Base-by-base conservation (phyloP, 2,888 invertebrate genomes). In the Pristionchus arcanus region DNA sequence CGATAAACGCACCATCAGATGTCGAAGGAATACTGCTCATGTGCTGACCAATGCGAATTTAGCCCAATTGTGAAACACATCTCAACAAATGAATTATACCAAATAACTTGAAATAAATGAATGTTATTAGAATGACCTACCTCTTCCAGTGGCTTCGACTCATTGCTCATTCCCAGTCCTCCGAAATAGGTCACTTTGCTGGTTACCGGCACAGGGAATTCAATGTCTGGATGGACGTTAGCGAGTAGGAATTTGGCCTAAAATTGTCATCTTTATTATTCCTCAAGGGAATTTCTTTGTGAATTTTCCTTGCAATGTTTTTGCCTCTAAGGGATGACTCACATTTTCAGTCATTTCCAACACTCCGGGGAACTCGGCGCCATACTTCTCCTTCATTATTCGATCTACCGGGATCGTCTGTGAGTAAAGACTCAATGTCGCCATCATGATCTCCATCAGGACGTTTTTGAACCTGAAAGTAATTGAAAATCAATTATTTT, bases 131-230 rank as follows among this genome's bases (percentile, higher is more conserved):
- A 49, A n/a, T 49, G 15, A 25, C 37, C 42, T 16, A 87, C 87
- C 87, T 87, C 87, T 19, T 87, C 87, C 3, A 87, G 31, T 5
- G 87, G 42, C n/a, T 87, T 87, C n/a, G 66, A 25, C 49, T 28
- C 87, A 42, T 87, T 87, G 49, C 49, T 66, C 66, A 68, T 68
- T 42, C 42, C 87, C 5, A 87, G 68, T 37, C 87, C 87, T 37
- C 87, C 87, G 49, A 87, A 42, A 25, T 87, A 87, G 15, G 68
- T 68, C 42, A 87, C 87, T 49, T 87, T 87, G 28, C 87, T 87
- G 1, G 87, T 68, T 11, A 68, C 68, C 25, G 87, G 87, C 28
- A 87, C 49, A 2, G 87, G 87, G 25, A 68, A 87, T n/a, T 87
- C 87, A 28, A 87, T 87, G 49, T 87, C 68, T 19, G 87, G 87